A percentile compares a stretch with the other conserved stretches of the same genome.
phyloP scores from a whole-genome alignment of 2,797 vertebrate genomes.

The Smutsia temminckii region DNA sequence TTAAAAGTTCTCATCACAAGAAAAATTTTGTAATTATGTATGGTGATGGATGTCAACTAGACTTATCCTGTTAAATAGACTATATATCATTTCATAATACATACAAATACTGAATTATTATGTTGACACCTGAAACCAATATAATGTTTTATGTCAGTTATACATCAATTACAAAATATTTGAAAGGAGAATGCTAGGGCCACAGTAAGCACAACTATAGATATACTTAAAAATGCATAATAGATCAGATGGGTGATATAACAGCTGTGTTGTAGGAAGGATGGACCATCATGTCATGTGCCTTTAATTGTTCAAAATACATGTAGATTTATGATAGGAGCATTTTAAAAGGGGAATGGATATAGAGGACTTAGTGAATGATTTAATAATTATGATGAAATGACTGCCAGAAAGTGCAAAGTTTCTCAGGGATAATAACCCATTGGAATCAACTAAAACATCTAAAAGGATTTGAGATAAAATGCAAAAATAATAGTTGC shows the following conservation, averaged over 20 bases:
- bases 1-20: not conserved
- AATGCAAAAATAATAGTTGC: not conserved
- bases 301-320: not conserved
- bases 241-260: not conserved
- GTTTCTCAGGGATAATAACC: not conserved
- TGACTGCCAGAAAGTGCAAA: not conserved
- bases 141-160: not conserved
- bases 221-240: not conserved
- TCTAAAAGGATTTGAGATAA: not conserved
- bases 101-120: not conserved
- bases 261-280: not conserved
- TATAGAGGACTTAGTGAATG: not conserved
- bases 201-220: not conserved
- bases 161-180: not conserved
- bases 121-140: not conserved
- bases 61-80: not conserved
- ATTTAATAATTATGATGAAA: not conserved
- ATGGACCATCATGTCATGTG: accelerated
- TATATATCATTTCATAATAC: not conserved
- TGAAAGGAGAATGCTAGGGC: not conserved
- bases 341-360: not conserved
- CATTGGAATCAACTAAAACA: not conserved
- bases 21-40: not conserved
- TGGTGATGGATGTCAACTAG: not conserved
- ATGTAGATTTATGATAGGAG: not conserved